Evolutionary conservation across 2,113 vertebrate species (phyloP).

Genomic region (Sula dactylatra): DNA sequence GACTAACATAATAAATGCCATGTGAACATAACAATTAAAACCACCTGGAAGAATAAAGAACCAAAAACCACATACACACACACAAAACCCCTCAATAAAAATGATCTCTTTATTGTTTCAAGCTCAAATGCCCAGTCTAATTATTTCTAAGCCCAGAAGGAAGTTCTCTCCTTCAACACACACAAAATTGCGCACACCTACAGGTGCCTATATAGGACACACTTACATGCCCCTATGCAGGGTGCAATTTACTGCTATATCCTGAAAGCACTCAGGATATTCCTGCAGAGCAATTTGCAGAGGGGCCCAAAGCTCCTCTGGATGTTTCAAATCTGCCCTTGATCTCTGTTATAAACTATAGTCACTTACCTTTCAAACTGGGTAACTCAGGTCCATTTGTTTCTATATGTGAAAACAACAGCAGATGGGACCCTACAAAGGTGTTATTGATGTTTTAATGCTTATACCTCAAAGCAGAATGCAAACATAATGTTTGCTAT

Average conservation of each 20-base stretch:
- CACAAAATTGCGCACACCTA: neutral
- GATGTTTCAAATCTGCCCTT: neutral
- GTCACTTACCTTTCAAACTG: neutral
- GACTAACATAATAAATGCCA: neutral
- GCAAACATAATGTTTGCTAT: neutral
- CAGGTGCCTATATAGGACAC: neutral
- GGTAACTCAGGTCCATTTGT: neutral
- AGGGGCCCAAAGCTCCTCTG: neutral
- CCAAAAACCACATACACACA: fast-evolving
- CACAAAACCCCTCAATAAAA: neutral
- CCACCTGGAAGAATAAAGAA: neutral
- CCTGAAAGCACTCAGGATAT: neutral
- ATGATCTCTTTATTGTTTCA: neutral
- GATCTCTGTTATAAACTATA: neutral
- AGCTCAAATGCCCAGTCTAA: neutral
- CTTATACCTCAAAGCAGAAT: neutral
- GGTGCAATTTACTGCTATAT: neutral
- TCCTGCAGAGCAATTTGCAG: neutral
- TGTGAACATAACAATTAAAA: neutral
- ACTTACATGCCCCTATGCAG: neutral
- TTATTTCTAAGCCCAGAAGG: neutral
- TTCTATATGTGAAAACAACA: neutral
- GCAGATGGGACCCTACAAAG: neutral
- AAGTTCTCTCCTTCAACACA: neutral
- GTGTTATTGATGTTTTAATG: neutral